Evolutionary conservation across 2,888 invertebrate species (phyloP), one percentile per base, ranked within the genome.

Genomic region (Ophioninae sp.): DNA sequence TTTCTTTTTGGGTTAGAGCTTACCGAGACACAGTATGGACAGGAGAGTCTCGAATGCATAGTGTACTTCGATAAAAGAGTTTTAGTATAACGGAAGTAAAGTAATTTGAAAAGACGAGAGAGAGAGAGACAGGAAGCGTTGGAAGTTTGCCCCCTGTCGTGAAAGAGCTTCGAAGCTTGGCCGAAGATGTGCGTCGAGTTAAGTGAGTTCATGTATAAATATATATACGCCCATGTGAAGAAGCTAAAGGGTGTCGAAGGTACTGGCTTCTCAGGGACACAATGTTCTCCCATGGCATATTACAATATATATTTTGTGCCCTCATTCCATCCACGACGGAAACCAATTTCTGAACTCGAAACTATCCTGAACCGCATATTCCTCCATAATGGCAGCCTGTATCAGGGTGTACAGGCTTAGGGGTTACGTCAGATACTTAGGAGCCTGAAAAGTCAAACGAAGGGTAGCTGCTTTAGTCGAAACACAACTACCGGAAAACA

Each of bases 281-380:
- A 37, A 50, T 57, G 39, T 70, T 44, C 3, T 70, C 37, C 13
- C 30, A 13, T 6, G 20, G 23, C 6, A 23, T 44, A 7, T 23
- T 44, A 50, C 13, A 65, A 56, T 65, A 57, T 67, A 75, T 57
- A 20, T 13, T 41, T 77, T 73, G 65, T 70, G 23, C 56, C 79
- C 65, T 68, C 79, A 75, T 81, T 79, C 68, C 81, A 68, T 62
- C 80, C 78, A 77, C 74, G 79, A 81, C 83, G 84, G 85, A 86
- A 88, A 88, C 86, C 87, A 88, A 88, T 87, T 88, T 89, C 85
- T 84, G 78, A 88, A 88, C 85, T 83, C 61, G 77, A 85, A 86
- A 86, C 85, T 86, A 83, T 85, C 70, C 69, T 56, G 37, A 81
- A 82, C 83, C 79, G 81, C 81, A 82, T 80, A 81, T 81, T 75